A percentile compares a stretch with the other conserved stretches of the same genome.
These are phyloP conservation scores for Iphiclides podalirius DNA, from an alignment of 2,888 invertebrate genomes.

Conservation along the genomic window DNA sequence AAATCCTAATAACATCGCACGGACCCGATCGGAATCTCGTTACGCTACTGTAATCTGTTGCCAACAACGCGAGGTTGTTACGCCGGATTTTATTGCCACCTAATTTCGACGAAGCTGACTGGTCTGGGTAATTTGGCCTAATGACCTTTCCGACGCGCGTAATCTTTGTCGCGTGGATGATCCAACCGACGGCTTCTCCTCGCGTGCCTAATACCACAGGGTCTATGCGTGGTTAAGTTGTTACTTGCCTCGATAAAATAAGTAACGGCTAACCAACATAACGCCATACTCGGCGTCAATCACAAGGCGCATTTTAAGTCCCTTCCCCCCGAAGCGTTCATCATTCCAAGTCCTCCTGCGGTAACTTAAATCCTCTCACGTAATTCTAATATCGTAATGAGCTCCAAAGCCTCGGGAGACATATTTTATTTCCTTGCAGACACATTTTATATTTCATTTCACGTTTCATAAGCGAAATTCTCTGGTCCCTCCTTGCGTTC, in stretches of 20 bases:
- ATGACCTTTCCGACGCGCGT: not conserved
- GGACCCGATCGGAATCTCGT: constrained; percentile 72
- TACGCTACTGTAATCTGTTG: constrained; percentile 65
- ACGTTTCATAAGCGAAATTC: constrained; percentile 77
- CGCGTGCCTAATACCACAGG: too few species aligned
- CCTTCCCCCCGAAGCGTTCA: constrained; percentile 19
- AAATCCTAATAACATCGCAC: constrained; percentile 72
- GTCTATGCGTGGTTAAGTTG: too few species aligned
- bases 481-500: constrained; percentile 73
- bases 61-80: constrained; percentile 59
- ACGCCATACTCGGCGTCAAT: too few species aligned
- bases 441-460: constrained; percentile 78
- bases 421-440: constrained; percentile 74
- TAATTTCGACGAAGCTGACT: constrained; percentile 6
- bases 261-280: too few species aligned
- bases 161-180: not conserved
- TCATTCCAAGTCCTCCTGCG: constrained; percentile 46
- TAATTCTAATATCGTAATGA: constrained; percentile 75
- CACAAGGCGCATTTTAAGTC: not conserved
- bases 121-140: not conserved
- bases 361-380: constrained; percentile 73
- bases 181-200: too few species aligned
- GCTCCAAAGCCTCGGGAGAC: constrained; percentile 64
- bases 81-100: constrained; percentile 37
- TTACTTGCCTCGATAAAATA: too few species aligned